Percentiles rank a stretch among this genome's conserved stretches.
Conservation (phyloP, 2,797 vertebrate genomes). For the Ctenochaetus hawaiiensis region DNA sequence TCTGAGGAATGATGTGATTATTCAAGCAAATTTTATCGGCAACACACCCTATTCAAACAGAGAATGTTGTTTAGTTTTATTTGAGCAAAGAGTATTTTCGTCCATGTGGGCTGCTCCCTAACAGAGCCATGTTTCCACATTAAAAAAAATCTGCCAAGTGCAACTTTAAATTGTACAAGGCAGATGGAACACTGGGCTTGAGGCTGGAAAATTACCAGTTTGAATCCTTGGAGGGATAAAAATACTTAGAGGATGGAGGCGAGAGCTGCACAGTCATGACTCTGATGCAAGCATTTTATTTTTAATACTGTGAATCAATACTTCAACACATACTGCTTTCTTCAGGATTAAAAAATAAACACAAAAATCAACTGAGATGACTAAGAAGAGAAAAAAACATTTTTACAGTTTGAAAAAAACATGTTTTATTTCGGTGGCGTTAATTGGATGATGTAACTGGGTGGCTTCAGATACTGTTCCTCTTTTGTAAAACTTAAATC, state of each 20-base stretch:
- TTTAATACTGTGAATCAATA: slow-evolving; percentile 51
- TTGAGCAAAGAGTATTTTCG: neutral
- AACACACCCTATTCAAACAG: neutral
- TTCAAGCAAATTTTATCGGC: neutral
- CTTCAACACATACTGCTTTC: slow-evolving; percentile 19
- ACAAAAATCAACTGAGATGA: neutral
- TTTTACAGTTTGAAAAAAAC: neutral
- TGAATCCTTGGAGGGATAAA: slow-evolving; percentile 28
- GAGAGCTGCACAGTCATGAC: slow-evolving; percentile 29
- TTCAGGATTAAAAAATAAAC: slow-evolving; percentile 2
- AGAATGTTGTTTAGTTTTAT: neutral
- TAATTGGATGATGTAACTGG: neutral
- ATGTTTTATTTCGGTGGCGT: neutral
- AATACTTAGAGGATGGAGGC: slow-evolving; percentile 44
- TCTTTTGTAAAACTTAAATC: too few species aligned
- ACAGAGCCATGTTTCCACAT: neutral
- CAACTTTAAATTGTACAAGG: neutral
- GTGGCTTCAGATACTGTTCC: neutral
- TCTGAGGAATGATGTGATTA: slow-evolving; percentile 8
- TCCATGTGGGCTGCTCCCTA: neutral
- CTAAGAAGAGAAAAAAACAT: neutral
- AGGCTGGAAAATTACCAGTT: slow-evolving; percentile 13
- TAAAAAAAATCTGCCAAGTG: slow-evolving; percentile 7
- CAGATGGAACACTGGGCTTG: neutral
- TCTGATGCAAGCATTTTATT: slow-evolving; percentile 54